A percentile compares a stretch with the other conserved stretches of the same genome.
phyloP scores from a whole-genome alignment of 2,888 invertebrate species.

The Hypena proboscidalis region DNA sequence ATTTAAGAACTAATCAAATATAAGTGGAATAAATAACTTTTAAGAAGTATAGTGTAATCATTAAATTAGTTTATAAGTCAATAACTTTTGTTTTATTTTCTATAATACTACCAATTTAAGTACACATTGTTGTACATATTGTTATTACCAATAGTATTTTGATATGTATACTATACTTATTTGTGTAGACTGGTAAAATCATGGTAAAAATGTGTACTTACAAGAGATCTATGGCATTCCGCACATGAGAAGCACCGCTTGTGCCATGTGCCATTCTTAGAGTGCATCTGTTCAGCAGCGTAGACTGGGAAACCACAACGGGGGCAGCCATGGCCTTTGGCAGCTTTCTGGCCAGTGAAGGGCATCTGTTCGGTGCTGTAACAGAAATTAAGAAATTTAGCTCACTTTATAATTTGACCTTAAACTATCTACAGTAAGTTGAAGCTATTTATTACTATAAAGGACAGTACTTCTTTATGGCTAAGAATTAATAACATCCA shows the following conservation, averaged over 20 bases:
- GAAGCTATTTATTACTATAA: no score
- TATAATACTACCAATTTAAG: no score
- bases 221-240: constrained; percentile 93
- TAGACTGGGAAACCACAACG: constrained; percentile 96
- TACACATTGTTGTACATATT: no score
- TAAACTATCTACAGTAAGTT: no score
- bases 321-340: constrained; percentile 92
- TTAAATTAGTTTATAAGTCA: constrained; percentile 7
- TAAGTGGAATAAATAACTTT: constrained; percentile 58
- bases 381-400: neutral
- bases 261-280: constrained; percentile 97
- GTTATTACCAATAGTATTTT: no score
- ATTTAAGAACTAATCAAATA: constrained; percentile 86
- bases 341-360: constrained; percentile 90
- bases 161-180: no score
- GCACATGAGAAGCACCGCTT: constrained; percentile 97
- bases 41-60: neutral
- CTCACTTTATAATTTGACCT: neutral
- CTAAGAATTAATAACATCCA: no score
- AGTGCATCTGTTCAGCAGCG: constrained; percentile 98
- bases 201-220: constrained; percentile 59
- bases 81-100: constrained; percentile 10
- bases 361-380: constrained; percentile 90
- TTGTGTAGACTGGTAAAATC: no score
- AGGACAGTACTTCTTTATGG: no score